These are phyloP conservation scores for Agrotis clavis DNA, from an alignment of 2,888 invertebrate species.

Conservation along the genomic window DNA sequence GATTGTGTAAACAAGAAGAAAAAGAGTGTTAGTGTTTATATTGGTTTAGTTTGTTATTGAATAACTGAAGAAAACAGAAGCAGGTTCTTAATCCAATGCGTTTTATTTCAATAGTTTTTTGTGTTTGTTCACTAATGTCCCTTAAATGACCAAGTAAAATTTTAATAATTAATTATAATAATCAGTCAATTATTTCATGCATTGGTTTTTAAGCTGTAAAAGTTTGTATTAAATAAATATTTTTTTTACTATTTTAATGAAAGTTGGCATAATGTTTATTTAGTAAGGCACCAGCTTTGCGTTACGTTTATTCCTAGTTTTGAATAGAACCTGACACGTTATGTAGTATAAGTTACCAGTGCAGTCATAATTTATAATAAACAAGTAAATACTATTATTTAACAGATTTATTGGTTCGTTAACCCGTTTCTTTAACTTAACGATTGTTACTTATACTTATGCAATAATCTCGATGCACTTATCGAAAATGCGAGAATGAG, in stretches of 20 bases:
- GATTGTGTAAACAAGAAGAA: neutral
- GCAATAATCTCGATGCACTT: conserved; percentile 7
- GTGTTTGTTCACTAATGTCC: too few relatives aligned
- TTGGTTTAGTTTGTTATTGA: too few relatives aligned
- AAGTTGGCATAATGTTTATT: neutral
- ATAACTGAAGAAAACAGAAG: too few relatives aligned
- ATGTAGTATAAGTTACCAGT: neutral
- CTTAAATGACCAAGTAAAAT: too few relatives aligned
- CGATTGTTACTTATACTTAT: conserved; percentile 12
- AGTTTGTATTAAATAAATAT: too few relatives aligned
- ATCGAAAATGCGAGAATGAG: too few relatives aligned
- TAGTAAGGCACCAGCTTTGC: too few relatives aligned
- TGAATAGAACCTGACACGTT: neutral
- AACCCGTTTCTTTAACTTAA: conserved; percentile 25
- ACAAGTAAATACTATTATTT: neutral
- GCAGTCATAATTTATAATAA: neutral
- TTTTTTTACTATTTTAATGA: neutral
- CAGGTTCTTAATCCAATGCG: too few relatives aligned
- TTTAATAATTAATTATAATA: too few relatives aligned
- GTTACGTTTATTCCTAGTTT: neutral
- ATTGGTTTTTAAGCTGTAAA: too few relatives aligned
- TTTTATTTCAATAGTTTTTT: too few relatives aligned
- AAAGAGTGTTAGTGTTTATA: neutral
- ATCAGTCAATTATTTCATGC: too few relatives aligned
- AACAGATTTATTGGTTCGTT: conserved; percentile 6